Evolutionary conservation across 2,888 invertebrate species (phyloP).

Genomic region (Hartigia nigra): DNA sequence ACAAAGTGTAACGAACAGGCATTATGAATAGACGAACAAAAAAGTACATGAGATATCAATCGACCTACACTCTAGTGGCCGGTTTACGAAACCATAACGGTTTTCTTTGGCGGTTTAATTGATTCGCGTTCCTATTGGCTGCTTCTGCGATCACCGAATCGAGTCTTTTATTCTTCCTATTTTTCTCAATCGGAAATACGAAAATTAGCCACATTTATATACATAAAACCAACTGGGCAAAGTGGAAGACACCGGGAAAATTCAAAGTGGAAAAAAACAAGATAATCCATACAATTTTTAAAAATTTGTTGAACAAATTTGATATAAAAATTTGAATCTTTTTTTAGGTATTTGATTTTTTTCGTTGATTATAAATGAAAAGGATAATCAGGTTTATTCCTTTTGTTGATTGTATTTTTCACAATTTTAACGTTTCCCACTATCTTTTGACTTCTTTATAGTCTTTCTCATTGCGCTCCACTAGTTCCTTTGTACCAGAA

Average conservation of each 20-base stretch:
- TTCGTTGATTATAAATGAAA: not conserved
- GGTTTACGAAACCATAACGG: constrained; percentile 4
- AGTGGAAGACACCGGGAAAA: not conserved
- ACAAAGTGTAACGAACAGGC: not conserved
- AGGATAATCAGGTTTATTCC: not conserved
- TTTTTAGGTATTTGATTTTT: not conserved
- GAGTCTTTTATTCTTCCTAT: not conserved
- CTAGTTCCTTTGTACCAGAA: constrained; percentile 9
- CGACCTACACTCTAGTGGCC: not conserved
- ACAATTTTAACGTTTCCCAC: not conserved
- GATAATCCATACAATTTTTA: not conserved
- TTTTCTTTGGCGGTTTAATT: not conserved
- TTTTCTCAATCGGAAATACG: not conserved
- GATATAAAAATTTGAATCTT: not conserved
- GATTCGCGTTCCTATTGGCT: constrained; percentile 3
- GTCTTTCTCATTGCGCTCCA: not conserved
- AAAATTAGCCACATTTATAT: not conserved
- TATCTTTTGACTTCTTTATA: not conserved
- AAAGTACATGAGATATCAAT: not conserved
- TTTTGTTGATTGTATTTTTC: not conserved
- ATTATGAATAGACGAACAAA: not conserved
- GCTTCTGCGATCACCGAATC: not conserved
- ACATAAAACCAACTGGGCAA: not conserved
- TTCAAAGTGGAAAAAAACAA: not conserved
- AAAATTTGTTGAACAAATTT: not conserved